phyloP scores from a whole-genome alignment of 2,888 invertebrate genomes.

The Diarsia rubi region DNA sequence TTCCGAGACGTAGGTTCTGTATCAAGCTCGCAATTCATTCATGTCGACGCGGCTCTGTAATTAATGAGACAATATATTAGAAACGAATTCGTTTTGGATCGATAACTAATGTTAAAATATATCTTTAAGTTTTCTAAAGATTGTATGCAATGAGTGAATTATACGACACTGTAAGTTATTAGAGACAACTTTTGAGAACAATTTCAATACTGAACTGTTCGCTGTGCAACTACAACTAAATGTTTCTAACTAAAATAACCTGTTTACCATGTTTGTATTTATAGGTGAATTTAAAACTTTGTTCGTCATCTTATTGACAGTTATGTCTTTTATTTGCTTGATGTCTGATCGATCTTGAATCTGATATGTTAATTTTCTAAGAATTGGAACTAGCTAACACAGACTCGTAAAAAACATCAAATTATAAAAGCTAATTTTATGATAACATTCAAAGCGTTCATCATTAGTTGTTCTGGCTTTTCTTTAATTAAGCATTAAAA shows the following conservation, averaged over 20 bases:
- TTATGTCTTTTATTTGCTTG: conserved; percentile 58
- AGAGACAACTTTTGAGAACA: conserved; percentile 52
- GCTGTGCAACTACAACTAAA: conserved; percentile 19
- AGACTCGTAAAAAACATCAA: conserved; percentile 20
- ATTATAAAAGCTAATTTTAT: conserved; percentile 44
- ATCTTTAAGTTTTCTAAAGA: conserved; percentile 70
- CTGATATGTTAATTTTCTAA: conserved; percentile 57
- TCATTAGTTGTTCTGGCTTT: conserved; percentile 39
- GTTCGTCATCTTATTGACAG: conserved; percentile 53
- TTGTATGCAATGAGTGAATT: conserved; percentile 63
- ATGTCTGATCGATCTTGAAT: conserved; percentile 50
- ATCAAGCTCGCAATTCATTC: conserved; percentile 80
- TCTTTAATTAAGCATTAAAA: background rate
- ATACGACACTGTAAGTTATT: conserved; percentile 56
- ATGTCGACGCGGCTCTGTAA: conserved; percentile 78
- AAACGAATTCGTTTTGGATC: conserved; percentile 82
- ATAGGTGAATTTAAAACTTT: conserved; percentile 54
- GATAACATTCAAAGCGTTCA: conserved; percentile 35
- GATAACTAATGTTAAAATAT: conserved; percentile 75
- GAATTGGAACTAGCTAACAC: conserved; percentile 22
- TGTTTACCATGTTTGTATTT: conserved; percentile 51
- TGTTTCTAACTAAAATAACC: conserved; percentile 25
- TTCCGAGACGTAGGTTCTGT: conserved; percentile 77
- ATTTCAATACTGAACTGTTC: conserved; percentile 54
- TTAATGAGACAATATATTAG: conserved; percentile 84